Conservation (phyloP, 2,888 invertebrate genomes). For the Leptopilina syphax region DNA sequence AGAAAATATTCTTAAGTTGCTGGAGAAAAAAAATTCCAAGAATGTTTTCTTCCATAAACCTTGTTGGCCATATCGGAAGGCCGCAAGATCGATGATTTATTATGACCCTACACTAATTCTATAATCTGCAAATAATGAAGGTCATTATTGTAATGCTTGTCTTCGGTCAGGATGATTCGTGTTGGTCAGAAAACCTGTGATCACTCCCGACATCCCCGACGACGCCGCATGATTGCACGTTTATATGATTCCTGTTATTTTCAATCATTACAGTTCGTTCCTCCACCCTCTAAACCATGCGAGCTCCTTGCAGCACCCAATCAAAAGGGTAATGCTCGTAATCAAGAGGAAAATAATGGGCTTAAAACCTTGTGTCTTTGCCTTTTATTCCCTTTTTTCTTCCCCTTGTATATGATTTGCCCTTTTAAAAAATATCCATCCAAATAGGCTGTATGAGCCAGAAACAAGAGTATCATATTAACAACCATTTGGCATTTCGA, state of each 20-base stretch:
- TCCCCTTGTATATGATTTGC: background rate
- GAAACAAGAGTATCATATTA: conserved; percentile 25
- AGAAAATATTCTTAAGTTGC: background rate
- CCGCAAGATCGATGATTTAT: conserved; percentile 66
- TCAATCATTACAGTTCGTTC: conserved; percentile 69
- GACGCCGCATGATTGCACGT: conserved; percentile 70
- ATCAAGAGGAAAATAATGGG: conserved; percentile 66
- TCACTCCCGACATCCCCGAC: conserved; percentile 63
- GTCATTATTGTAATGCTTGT: conserved; percentile 74
- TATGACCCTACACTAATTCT: conserved; percentile 71
- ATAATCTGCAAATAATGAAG: conserved; percentile 71
- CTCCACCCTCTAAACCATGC: conserved; percentile 51
- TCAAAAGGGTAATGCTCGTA: conserved; percentile 66
- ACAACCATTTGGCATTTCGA: conserved; percentile 14
- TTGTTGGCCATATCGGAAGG: conserved; percentile 23
- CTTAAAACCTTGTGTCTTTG: conserved; percentile 51
- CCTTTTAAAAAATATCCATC: background rate
- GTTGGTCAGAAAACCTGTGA: conserved; percentile 61
- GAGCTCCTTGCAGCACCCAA: conserved; percentile 44
- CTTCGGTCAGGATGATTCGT: conserved; percentile 68
- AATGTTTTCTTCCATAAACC: background rate
- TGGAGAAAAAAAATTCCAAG: conserved; percentile 8
- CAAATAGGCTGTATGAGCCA: conserved; percentile 6
- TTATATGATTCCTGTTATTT: conserved; percentile 75
- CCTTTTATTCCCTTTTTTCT: conserved; percentile 5